Conservation (phyloP, 1,140 invertebrate species). For the Bilobella aurantiaca region DNA sequence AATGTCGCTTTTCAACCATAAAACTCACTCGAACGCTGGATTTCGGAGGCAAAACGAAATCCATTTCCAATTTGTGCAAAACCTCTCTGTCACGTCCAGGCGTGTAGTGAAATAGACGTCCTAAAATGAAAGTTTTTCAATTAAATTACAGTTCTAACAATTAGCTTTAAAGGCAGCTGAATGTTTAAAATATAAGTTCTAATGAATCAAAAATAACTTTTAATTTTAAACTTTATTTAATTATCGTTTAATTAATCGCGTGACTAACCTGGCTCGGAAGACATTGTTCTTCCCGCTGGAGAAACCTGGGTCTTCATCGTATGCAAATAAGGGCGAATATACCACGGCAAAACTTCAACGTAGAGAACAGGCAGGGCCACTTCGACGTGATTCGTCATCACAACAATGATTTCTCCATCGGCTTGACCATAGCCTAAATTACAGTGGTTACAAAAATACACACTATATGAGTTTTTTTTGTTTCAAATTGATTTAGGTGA, state of each 20-base stretch:
- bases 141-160: too few species aligned
- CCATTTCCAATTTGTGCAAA: constrained; percentile 81
- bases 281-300: neutral
- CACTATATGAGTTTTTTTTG: too few species aligned
- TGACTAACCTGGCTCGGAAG: neutral
- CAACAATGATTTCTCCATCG: constrained; percentile 63
- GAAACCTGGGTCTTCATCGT: constrained; percentile 51
- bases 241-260: too few species aligned
- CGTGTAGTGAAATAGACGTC: constrained; percentile 48
- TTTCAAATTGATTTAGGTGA: too few species aligned
- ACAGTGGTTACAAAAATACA: too few species aligned
- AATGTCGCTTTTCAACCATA: constrained; percentile 81
- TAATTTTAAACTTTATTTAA: too few species aligned
- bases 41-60: constrained; percentile 63
- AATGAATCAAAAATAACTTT: too few species aligned
- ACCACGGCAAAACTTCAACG: constrained; percentile 70
- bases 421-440: constrained; percentile 59
- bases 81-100: constrained; percentile 72
- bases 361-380: constrained; percentile 41
- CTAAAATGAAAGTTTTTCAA: constrained; percentile 15
- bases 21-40: constrained; percentile 65
- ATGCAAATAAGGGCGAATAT: constrained; percentile 81
- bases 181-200: too few species aligned
- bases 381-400: constrained; percentile 42
- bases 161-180: too few species aligned